Conservation (phyloP, 64 coral and sea anemone genomes). For the Stylophora pistillata region DNA sequence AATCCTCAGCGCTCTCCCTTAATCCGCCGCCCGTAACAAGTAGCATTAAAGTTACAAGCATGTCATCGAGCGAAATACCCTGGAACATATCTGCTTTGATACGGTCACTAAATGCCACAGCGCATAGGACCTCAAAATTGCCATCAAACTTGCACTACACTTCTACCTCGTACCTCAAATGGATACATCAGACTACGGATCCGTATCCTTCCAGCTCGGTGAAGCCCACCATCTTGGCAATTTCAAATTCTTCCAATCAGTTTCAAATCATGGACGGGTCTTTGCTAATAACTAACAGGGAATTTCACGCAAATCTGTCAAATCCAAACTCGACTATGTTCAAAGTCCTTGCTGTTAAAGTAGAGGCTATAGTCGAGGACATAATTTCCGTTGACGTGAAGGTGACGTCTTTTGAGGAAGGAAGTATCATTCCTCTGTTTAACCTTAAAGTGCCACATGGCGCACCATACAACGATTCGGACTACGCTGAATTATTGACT, state of each 20-base stretch:
- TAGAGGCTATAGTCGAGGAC: neutral
- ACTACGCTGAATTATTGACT: neutral
- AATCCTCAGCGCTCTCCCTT: neutral
- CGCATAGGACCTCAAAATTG: neutral
- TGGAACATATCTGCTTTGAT: neutral
- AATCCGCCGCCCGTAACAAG: neutral
- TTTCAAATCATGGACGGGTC: conserved; percentile 28
- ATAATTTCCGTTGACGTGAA: neutral
- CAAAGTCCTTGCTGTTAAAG: neutral
- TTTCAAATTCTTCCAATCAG: neutral
- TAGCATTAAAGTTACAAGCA: too few species aligned
- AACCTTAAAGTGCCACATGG: neutral
- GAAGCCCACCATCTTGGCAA: neutral
- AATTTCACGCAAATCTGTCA: conserved; percentile 3
- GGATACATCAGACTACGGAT: neutral
- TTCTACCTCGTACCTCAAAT: too few species aligned
- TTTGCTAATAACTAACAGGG: conserved; percentile 3
- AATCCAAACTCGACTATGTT: conserved; percentile 26
- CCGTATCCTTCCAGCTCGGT: neutral
- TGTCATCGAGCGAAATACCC: too few species aligned
- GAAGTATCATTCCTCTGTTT: conserved; percentile 20
- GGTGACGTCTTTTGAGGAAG: conserved; percentile 17
- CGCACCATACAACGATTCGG: neutral
- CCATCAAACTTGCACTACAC: neutral
- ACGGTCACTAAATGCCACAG: neutral